Base-by-base conservation (phyloP, 2,888 invertebrate species). In the Agrotis ipsilon region DNA sequence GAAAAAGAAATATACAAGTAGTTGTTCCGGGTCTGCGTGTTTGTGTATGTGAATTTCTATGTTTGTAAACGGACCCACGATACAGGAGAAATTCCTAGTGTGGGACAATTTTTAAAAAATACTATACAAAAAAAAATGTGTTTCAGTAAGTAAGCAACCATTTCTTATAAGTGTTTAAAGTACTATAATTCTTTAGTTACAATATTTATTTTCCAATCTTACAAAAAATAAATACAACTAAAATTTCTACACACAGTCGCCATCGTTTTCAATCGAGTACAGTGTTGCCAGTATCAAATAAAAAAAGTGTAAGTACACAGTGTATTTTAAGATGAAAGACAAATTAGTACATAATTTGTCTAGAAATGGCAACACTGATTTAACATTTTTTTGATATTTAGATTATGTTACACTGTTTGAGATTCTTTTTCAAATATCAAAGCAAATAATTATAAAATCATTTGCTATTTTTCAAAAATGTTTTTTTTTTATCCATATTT, bases 201-300 rank as follows among this genome's bases (percentile, higher is more conserved):
- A 78, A 68, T 80, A 77, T 81, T 81, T 75, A 78, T 84, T 84
- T 84, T 83, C 72, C 27, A 65, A 55, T 54, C 19, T 59, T 68
- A 81, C 65, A 68, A 80, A 83, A 83, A 85, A 83, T 84, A 80
- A 82, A 80, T 80, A 73, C 55, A 84, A 84, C 82, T 75, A 81
- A 81, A 71, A 60, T 51, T 11, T 11, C 63, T 58, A 71, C 58
- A 55, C 52, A 71, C 68, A 68, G 57, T 83, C 73, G 60, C 68
- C 5, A 60, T 51, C 61, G 45, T 68, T 63, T 68, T 55, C 11
- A 57, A 52, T 74, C 68, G 60, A 59, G 32, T 19, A 3, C 19
- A 52, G 69, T 77, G 80, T 75, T 77, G 77, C 80, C 82, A 69
- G 24, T 45, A 9, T 59, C 3, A 51, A 39, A 39, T 43, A n/a